These are phyloP conservation scores for Molorchus minor DNA, from an alignment of 2,888 invertebrate species.

Conservation along the genomic window DNA sequence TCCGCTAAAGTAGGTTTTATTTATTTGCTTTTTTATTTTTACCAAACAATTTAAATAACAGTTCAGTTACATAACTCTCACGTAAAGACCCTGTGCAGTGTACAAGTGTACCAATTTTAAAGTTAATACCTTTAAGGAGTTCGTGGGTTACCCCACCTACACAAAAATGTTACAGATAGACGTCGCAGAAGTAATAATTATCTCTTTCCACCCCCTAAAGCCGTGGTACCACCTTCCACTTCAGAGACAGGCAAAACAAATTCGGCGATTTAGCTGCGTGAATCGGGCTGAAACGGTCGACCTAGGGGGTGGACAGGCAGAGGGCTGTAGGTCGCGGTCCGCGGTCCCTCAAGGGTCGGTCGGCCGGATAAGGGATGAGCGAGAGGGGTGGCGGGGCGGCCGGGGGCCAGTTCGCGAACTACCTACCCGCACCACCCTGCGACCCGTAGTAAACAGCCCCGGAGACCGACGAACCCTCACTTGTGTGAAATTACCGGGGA, in stretches of 20 bases:
- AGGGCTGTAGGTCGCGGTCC: slow-evolving; percentile 54
- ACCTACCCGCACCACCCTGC: slow-evolving; percentile 20
- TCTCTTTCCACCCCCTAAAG: not conserved
- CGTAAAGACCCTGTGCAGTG: too few relatives aligned
- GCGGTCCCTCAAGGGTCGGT: slow-evolving; percentile 44
- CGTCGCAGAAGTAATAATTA: too few relatives aligned
- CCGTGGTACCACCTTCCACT: slow-evolving; percentile 1
- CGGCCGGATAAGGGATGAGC: slow-evolving; percentile 27
- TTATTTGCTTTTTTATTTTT: too few relatives aligned
- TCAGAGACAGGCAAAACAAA: slow-evolving; percentile 17
- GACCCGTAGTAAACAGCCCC: slow-evolving; percentile 22
- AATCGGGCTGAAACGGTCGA: slow-evolving; percentile 43
- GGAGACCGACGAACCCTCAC: slow-evolving; percentile 23
- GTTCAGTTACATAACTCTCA: too few relatives aligned
- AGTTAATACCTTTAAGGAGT: too few relatives aligned
- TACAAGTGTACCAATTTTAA: too few relatives aligned
- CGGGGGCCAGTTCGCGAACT: slow-evolving; percentile 36
- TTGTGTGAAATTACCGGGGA: slow-evolving; percentile 27
- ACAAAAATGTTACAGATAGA: too few relatives aligned
- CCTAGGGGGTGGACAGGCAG: slow-evolving; percentile 30
- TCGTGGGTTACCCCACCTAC: too few relatives aligned
- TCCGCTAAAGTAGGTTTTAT: too few relatives aligned
- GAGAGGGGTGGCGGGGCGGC: slow-evolving; percentile 35
- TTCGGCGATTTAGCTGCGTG: slow-evolving; percentile 41
- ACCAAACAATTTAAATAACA: too few relatives aligned